phyloP scores from a whole-genome alignment of 2,888 invertebrate genomes.

The Synergus gifuensis region DNA sequence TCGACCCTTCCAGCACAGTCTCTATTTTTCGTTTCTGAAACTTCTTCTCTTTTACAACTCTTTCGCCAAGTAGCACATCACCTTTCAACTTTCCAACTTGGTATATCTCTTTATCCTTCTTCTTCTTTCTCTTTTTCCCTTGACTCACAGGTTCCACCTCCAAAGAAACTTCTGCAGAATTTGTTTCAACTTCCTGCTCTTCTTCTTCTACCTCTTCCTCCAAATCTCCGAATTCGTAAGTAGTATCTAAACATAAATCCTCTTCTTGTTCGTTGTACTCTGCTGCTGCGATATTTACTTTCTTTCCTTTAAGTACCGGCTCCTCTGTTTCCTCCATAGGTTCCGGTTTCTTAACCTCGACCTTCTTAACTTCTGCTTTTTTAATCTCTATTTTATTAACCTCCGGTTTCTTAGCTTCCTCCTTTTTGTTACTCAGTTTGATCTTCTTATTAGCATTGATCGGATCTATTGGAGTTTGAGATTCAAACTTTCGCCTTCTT shows the following conservation, averaged over 20 bases:
- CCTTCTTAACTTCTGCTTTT: conserved; percentile 30
- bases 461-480: conserved; percentile 76
- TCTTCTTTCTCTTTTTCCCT: conserved; percentile 76
- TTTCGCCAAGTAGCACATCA: conserved; percentile 69
- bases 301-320: conserved; percentile 49
- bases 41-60: conserved; percentile 72
- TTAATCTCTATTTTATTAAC: conserved; percentile 16
- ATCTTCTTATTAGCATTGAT: conserved; percentile 79
- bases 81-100: conserved; percentile 76
- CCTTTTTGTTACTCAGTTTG: conserved; percentile 67
- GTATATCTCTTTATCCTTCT: conserved; percentile 77
- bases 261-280: conserved; percentile 42
- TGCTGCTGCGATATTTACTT: conserved; percentile 45
- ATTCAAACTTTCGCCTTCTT: conserved; percentile 79
- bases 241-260: conserved; percentile 59
- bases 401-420: conserved; percentile 38
- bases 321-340: conserved; percentile 44
- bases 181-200: conserved; percentile 52
- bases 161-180: conserved; percentile 48
- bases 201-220: conserved; percentile 57
- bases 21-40: conserved; percentile 67
- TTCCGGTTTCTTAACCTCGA: neutral
- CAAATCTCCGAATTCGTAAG: conserved; percentile 59
- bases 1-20: conserved; percentile 45
- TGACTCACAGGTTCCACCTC: conserved; percentile 64